These are phyloP conservation scores for Scaeva pyrastri DNA, from an alignment of 2,888 invertebrate species.

Conservation along the genomic window DNA sequence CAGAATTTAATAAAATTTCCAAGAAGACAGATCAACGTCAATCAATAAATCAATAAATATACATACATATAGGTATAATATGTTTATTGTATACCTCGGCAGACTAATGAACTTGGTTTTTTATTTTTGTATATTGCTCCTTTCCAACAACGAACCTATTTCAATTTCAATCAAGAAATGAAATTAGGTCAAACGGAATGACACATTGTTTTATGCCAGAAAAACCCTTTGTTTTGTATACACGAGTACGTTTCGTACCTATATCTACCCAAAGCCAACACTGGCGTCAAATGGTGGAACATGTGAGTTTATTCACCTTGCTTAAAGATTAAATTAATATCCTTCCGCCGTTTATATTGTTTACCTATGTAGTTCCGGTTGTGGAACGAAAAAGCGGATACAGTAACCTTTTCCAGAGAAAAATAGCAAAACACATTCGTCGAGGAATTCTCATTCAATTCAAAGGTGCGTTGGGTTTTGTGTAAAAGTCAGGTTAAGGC, in stretches of 20 bases:
- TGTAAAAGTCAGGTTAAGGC: constrained; percentile 1
- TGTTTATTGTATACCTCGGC: too few species aligned
- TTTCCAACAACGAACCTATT: constrained; percentile 22
- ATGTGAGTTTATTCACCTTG: constrained; percentile 70
- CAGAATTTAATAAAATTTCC: too few species aligned
- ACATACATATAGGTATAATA: too few species aligned
- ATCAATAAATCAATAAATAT: too few species aligned
- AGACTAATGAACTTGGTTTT: constrained; percentile 5
- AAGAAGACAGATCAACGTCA: too few species aligned
- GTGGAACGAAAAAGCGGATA: constrained; percentile 49
- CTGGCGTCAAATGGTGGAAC: constrained; percentile 56
- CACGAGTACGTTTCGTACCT: neutral
- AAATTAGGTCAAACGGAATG: constrained; percentile 66
- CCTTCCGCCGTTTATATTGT: constrained; percentile 55
- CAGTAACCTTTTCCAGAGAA: constrained; percentile 44
- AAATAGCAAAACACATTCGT: constrained; percentile 17
- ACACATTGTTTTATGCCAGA: constrained; percentile 43
- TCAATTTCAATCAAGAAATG: constrained; percentile 47
- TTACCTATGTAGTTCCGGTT: constrained; percentile 52
- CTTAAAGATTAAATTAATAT: constrained; percentile 47
- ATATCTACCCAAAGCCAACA: constrained; percentile 46
- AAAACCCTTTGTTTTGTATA: constrained; percentile 3
- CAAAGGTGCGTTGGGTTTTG: constrained; percentile 53
- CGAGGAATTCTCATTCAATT: constrained; percentile 39
- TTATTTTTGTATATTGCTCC: neutral